phyloP scores from a whole-genome alignment of 1,140 invertebrate species.

The Protaetia brevitarsis region DNA sequence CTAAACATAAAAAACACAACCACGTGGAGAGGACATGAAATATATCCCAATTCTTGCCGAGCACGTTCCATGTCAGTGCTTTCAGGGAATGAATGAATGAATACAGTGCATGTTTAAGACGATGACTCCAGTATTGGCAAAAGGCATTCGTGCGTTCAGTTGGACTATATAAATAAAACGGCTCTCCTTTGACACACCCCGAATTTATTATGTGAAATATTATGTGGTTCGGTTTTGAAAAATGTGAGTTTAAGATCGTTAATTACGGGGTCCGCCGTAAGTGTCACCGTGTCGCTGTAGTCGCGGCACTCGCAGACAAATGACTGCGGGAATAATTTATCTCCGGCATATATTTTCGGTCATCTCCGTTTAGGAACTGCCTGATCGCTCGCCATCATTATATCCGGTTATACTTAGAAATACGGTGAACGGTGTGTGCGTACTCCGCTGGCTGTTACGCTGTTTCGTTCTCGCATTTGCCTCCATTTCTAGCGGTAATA shows the following conservation, averaged over 20 bases:
- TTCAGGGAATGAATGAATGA: too few species aligned
- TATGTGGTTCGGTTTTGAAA: conserved; percentile 48
- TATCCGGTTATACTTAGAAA: conserved; percentile 4
- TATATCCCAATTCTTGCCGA: too few species aligned
- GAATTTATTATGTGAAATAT: conserved; percentile 49
- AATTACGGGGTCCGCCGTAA: conserved; percentile 47
- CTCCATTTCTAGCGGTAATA: conserved; percentile 6
- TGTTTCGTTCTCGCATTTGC: conserved; percentile 11
- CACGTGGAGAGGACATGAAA: too few species aligned
- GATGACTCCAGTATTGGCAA: neutral
- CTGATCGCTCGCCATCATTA: conserved; percentile 16
- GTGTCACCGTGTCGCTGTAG: conserved; percentile 46
- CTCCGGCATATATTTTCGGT: too few species aligned
- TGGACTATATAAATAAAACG: conserved; percentile 19
- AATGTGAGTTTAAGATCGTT: conserved; percentile 49
- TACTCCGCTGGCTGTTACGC: conserved; percentile 12
- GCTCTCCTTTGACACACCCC: conserved; percentile 42
- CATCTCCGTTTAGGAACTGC: too few species aligned
- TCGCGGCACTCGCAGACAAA: too few species aligned
- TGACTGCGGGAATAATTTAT: too few species aligned
- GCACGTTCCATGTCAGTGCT: too few species aligned
- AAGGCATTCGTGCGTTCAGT: neutral
- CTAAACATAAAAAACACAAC: too few species aligned
- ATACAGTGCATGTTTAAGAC: neutral
- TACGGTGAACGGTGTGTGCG: neutral